Conservation (phyloP, 2,888 invertebrate genomes). For the Lasioglossum malachurum region DNA sequence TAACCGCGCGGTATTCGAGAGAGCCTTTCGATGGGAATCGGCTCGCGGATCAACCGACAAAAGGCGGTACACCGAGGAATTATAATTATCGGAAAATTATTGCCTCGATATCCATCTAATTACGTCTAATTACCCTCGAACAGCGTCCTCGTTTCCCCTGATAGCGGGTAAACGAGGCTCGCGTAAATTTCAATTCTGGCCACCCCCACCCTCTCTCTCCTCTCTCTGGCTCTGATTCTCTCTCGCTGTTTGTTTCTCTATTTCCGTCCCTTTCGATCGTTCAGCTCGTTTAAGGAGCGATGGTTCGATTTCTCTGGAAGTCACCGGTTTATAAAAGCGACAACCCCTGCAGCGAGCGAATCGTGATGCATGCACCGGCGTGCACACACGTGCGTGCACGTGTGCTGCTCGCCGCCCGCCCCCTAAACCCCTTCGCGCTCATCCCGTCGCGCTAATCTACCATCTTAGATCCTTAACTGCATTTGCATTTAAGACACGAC, state of each 20-base stretch:
- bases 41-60: constrained; percentile 8
- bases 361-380: constrained; percentile 46
- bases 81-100: constrained; percentile 21
- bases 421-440: not conserved
- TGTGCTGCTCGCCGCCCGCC: not conserved
- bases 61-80: constrained; percentile 4
- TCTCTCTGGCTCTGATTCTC: not conserved
- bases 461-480: constrained; percentile 72
- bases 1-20: not conserved
- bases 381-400: constrained; percentile 15
- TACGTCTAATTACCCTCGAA: constrained; percentile 40
- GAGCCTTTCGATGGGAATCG: not conserved
- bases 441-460: constrained; percentile 59
- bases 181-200: constrained; percentile 53
- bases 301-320: constrained; percentile 32
- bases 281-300: constrained; percentile 13
- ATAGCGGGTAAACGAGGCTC: constrained; percentile 31
- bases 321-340: constrained; percentile 44
- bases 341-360: constrained; percentile 46
- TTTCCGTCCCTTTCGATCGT: not conserved
- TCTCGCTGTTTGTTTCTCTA: not conserved
- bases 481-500: constrained; percentile 72
- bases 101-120: constrained; percentile 20
- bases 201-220: not conserved
- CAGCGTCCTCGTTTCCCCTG: constrained; percentile 4